Evolutionary conservation across 2,113 vertebrate species (phyloP), one percentile per base, ranked within the genome.

Genomic region (Ochotona curzoniae): DNA sequence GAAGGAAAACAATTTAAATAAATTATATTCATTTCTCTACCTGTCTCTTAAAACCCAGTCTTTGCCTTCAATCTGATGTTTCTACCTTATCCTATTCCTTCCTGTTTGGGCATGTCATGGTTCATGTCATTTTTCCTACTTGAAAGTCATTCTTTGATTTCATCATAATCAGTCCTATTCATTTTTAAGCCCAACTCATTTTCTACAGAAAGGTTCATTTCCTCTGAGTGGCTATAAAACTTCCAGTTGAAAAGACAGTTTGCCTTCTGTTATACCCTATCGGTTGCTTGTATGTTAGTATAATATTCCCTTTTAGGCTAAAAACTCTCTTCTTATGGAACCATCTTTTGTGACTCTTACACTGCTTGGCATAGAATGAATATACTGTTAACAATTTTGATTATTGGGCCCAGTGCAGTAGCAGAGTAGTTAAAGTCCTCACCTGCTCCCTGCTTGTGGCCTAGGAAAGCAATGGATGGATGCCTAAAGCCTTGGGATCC

Each of bases 1-100:
- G 38, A 96, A 86, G 30, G 32, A 88, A 93, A 93, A 92, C 23
- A 78, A 71, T 89, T 89, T 30, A 80, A 92, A 87, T 61, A 87
- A 10, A 28, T 49, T 84, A 67, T 23, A 63, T 49, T 93, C 21
- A 57, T 76, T 71, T 73, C 14, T 26, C 44, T 79, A 64, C 49
- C 82, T 60, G 35, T 63, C 60, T 17, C 28, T 11, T 28, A 76
- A 21, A 57, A 49, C 28, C 17, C 64, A 64, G 21, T 82, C 32
- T 74, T 30, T 92, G 64, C 25, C 63, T 83, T 81, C 32, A 49
- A 26, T 51, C 30, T 69, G 67, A 18, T 32, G 1, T 57, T 67
- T 23, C 21, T 73, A 51, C 32, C 83, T 87, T 44, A 89, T 32
- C 38, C 38, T 44, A 6, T 44, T 89, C 63, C 6, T 80, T 75